phyloP scores from a whole-genome alignment of 2,888 invertebrate species.

The Chymomyza fuscimana region DNA sequence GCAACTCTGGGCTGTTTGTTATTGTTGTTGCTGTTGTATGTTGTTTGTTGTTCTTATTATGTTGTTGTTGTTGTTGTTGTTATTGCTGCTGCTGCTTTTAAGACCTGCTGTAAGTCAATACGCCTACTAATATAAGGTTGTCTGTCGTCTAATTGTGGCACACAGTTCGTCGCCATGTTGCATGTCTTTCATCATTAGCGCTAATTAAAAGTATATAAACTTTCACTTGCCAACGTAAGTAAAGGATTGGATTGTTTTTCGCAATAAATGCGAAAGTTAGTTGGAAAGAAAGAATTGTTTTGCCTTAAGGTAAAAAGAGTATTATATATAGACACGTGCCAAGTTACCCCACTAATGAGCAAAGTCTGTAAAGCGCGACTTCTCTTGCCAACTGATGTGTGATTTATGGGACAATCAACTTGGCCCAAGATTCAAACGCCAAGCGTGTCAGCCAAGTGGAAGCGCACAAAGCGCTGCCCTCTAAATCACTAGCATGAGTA shows the following conservation, averaged over 20 bases:
- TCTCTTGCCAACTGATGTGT: conserved; percentile 54
- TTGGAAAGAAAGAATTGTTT: not conserved
- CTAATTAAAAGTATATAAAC: conserved; percentile 73
- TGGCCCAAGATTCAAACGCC: conserved; percentile 44
- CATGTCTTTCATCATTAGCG: conserved; percentile 67
- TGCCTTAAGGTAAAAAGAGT: not conserved
- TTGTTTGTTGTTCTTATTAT: conserved; percentile 1
- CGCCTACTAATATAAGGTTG: conserved; percentile 7
- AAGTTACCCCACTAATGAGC: conserved; percentile 5
- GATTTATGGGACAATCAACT: conserved; percentile 60
- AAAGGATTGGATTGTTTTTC: conserved; percentile 6
- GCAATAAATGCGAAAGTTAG: not conserved
- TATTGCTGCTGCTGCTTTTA: conserved; percentile 41
- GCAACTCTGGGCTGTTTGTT: conserved; percentile 24
- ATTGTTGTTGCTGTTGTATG: conserved; percentile 11
- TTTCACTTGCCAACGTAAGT: conserved; percentile 51
- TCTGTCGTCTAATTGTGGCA: conserved; percentile 4
- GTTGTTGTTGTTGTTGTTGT: not conserved
- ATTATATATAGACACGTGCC: conserved; percentile 4
- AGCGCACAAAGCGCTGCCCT: conserved; percentile 34
- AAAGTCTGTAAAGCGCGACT: not conserved
- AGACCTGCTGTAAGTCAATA: conserved; percentile 57
- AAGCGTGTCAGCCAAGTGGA: conserved; percentile 53
- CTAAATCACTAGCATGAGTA: conserved; percentile 19
- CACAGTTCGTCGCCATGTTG: not conserved